These are phyloP conservation scores for Eumaeus atala DNA, from an alignment of 1,140 invertebrate species.

Conservation along the genomic window DNA sequence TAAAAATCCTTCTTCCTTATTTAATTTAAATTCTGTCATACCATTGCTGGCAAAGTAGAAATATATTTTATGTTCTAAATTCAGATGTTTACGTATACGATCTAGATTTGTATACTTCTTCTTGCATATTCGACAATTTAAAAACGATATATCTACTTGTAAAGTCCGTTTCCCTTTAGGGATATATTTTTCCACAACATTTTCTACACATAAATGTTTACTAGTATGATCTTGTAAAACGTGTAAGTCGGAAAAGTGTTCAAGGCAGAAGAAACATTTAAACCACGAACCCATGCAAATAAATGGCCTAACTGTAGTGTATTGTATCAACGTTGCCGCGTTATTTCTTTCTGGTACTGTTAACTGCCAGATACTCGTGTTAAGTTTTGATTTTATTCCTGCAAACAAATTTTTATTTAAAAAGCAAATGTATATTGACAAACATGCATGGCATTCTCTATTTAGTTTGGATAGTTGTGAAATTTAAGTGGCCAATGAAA, in stretches of 20 bases:
- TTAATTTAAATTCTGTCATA: conserved; percentile 45
- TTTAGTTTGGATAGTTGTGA: no score
- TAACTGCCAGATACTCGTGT: conserved; percentile 39
- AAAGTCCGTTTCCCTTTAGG: conserved; percentile 39
- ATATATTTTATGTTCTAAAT: conserved; percentile 23
- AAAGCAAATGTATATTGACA: conserved; percentile 39
- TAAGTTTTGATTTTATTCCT: conserved; percentile 16
- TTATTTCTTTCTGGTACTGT: conserved; percentile 44
- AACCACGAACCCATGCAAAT: conserved; percentile 41
- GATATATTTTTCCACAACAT: conserved; percentile 38
- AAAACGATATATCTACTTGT: conserved; percentile 43
- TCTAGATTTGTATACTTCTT: conserved; percentile 29
- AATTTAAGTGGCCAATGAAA: no score
- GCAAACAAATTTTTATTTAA: conserved; percentile 15
- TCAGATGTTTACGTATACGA: conserved; percentile 38
- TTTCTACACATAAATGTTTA: conserved; percentile 23
- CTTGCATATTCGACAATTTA: conserved; percentile 42
- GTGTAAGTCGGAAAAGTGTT: conserved; percentile 33
- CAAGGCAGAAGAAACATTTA: conserved; percentile 45
- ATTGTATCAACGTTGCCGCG: conserved; percentile 33
- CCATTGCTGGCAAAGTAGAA: conserved; percentile 35
- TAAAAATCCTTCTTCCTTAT: conserved; percentile 21
- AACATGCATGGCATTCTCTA: no score
- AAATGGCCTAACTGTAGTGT: conserved; percentile 40
- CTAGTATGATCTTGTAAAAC: conserved; percentile 34